Percentiles rank a stretch among this genome's conserved stretches.
Evolutionary conservation across 2,888 invertebrate genomes (phyloP).

Genomic region (Ochropleura plecta): DNA sequence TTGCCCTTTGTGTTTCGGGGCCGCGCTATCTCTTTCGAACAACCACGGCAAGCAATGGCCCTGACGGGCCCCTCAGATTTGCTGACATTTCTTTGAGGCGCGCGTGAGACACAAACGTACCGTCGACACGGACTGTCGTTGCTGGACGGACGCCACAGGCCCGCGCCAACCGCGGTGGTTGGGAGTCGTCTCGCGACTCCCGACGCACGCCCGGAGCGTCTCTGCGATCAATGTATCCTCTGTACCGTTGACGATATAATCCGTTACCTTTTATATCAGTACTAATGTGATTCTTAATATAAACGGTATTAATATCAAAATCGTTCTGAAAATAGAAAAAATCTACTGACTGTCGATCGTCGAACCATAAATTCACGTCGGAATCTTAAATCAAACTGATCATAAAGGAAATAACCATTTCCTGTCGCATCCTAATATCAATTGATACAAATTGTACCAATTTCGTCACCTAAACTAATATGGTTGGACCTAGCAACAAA

Average conservation of each 20-base stretch:
- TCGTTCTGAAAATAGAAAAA: neutral
- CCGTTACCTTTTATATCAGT: neutral
- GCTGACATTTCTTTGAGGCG: too few relatives aligned
- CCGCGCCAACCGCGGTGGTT: too few relatives aligned
- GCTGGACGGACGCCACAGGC: too few relatives aligned
- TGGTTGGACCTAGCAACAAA: slow-evolving; percentile 7
- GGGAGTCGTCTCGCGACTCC: too few relatives aligned
- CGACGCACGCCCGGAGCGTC: too few relatives aligned
- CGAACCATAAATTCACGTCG: slow-evolving; percentile 16
- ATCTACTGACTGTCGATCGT: neutral
- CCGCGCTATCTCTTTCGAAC: too few relatives aligned
- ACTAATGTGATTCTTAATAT: neutral
- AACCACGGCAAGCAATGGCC: too few relatives aligned
- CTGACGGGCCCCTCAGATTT: too few relatives aligned
- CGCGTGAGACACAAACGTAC: too few relatives aligned
- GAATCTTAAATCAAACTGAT: slow-evolving; percentile 33
- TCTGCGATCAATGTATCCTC: neutral
- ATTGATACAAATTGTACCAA: slow-evolving; percentile 67
- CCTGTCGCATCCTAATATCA: slow-evolving; percentile 57
- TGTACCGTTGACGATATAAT: neutral
- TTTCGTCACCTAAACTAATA: slow-evolving; percentile 44
- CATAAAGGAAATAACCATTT: slow-evolving; percentile 46
- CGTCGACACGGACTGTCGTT: too few relatives aligned
- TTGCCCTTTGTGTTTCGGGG: too few relatives aligned
- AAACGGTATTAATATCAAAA: neutral